Evolutionary conservation across 2,797 vertebrate species (phyloP), one percentile per base, ranked within the genome.

Genomic region (Denticeps clupeoides): DNA sequence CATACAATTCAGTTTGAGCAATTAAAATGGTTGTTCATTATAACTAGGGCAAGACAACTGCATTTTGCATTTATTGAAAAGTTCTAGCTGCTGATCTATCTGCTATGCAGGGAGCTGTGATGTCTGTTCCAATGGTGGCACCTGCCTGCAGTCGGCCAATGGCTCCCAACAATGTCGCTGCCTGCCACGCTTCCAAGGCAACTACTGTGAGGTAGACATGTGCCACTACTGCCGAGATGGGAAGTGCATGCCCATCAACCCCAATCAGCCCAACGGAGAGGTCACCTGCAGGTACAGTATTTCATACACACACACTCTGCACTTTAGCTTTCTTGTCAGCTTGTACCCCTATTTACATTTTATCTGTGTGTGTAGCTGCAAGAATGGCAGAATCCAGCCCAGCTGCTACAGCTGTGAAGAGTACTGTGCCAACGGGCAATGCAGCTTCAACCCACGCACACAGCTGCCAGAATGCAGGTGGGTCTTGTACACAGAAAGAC

Each of bases 381-480:
- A 80, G 0, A 82, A 86, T 0, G 90, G 89, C 35, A 74, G 71
- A 33, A 69, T 84, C 41, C 89, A 87, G 1, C 76, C 88, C 38
- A 95, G 87, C 81, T 97, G 93, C 65, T 87, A 92, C 70, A 89
- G 89, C 0, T 97, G 93, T 4, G 72, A 81, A 1, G 82, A 82
- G 52, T 94, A 90, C 77, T 97, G 93, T 63, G 77, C 81, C 45
- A 86, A 92, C 1, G 91, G 90, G 0, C 86, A 87, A 56, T 97
- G 93, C 61, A 78, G 83, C 19, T 78, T 93, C 53, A 81, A 89
- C 10, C 65, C 72, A n/a, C 58, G 61, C 53, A 84, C 80, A 0
- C 79, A 79, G 51, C 87, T 93, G 54, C 93, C 91, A 0, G 82
- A 91, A 62, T 95, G 93, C 88, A 86, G 82, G 91, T 94, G 63